These are phyloP conservation scores for Hololepta plana DNA, from an alignment of 2,888 invertebrate species.

Conservation along the genomic window DNA sequence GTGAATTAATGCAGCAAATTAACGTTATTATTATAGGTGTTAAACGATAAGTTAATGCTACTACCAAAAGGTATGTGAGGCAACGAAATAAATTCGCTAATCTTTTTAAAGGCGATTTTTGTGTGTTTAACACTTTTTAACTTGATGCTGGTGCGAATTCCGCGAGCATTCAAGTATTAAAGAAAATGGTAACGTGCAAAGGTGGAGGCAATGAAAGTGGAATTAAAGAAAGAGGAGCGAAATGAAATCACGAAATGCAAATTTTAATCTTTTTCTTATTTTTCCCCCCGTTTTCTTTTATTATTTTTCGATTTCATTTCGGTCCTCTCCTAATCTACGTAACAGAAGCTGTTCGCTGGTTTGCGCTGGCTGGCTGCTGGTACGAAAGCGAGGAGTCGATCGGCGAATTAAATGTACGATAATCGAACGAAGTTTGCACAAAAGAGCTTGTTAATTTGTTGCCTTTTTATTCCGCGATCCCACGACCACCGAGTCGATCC, in stretches of 20 bases:
- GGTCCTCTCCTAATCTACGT: constrained; percentile 12
- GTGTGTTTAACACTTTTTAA: too few species aligned
- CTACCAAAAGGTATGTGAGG: too few species aligned
- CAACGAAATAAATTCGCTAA: too few species aligned
- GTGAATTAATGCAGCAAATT: too few species aligned
- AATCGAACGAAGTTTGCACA: constrained; percentile 15
- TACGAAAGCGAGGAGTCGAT: constrained; percentile 12
- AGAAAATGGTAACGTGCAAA: too few species aligned
- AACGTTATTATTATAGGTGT: too few species aligned
- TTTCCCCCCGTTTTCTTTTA: constrained; percentile 7
- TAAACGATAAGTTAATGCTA: too few species aligned
- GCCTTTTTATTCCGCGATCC: constrained; percentile 11
- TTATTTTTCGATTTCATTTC: too few species aligned
- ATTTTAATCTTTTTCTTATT: constrained; percentile 13
- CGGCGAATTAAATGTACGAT: constrained; percentile 14
- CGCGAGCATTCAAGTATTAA: too few species aligned
- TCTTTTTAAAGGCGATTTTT: too few species aligned
- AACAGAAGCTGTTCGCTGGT: constrained; percentile 1
- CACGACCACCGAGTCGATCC: constrained; percentile 13
- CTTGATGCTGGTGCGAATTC: too few species aligned
- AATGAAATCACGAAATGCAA: constrained; percentile 14
- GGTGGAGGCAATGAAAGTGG: too few species aligned
- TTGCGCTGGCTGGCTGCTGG: constrained; percentile 11
- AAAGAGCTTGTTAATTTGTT: constrained; percentile 15
- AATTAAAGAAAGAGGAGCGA: constrained; percentile 8